These are phyloP conservation scores for Synaphobranchus kaupii DNA, from an alignment of 2,797 vertebrate genomes.

Conservation along the genomic window DNA sequence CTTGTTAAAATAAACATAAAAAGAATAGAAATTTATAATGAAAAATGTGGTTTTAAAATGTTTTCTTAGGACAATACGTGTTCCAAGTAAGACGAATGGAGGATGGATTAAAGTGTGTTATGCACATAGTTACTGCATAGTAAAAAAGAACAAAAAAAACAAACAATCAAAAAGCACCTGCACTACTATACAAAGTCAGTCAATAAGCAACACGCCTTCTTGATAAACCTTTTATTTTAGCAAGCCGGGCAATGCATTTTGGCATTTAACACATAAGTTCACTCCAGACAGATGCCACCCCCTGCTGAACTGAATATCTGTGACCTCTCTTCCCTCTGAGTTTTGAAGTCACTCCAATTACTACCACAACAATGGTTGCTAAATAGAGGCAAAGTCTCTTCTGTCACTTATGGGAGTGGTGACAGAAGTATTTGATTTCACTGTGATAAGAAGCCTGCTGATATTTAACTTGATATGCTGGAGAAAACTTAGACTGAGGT, in stretches of 20 bases:
- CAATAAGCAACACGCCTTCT: neutral
- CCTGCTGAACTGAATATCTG: neutral
- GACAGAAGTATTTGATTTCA: slow-evolving; percentile 6
- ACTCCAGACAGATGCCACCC: neutral
- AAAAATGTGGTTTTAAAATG: neutral
- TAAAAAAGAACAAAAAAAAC: neutral
- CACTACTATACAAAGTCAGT: neutral
- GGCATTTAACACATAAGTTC: neutral
- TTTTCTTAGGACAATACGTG: neutral
- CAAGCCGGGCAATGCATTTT: neutral
- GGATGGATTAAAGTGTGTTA: neutral
- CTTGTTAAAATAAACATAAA: no score
- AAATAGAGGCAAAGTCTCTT: neutral
- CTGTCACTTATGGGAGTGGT: slow-evolving; percentile 4
- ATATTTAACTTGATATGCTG: slow-evolving; percentile 8
- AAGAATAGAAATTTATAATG: no score
- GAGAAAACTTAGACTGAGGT: neutral
- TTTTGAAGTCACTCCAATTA: neutral
- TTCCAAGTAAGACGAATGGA: neutral
- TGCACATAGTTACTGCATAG: neutral
- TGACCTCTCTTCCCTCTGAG: neutral
- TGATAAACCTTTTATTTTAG: neutral
- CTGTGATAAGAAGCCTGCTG: neutral
- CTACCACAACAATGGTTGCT: neutral
- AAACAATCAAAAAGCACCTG: neutral